phyloP scores from a whole-genome alignment of 1,140 invertebrate genomes.

The Physella acuta region DNA sequence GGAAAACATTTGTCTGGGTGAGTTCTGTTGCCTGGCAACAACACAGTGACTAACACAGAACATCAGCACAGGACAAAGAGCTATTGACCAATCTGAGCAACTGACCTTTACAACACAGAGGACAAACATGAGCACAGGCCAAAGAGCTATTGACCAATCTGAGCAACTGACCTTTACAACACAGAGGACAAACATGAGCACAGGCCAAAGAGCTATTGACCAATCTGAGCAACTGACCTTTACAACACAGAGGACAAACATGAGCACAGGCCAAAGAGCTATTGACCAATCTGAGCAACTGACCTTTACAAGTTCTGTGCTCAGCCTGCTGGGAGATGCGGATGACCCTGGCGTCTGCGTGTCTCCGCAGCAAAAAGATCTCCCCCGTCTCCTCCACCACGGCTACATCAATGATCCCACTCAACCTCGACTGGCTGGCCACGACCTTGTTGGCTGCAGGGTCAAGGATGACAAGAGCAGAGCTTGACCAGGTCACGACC shows the following conservation, averaged over 20 bases:
- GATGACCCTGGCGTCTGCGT: slow-evolving; percentile 44
- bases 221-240: background rate
- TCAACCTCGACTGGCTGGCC: slow-evolving; percentile 58
- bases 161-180: too few relatives aligned
- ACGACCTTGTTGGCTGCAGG: slow-evolving; percentile 65
- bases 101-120: too few relatives aligned
- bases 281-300: background rate
- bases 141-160: background rate
- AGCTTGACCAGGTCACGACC: slow-evolving; percentile 74
- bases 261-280: background rate
- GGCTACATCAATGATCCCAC: slow-evolving; percentile 65
- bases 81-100: background rate
- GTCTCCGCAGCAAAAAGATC: slow-evolving; percentile 72
- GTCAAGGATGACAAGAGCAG: slow-evolving; percentile 75
- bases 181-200: background rate
- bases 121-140: background rate
- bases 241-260: too few relatives aligned
- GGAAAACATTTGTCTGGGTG: too few relatives aligned
- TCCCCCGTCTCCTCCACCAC: slow-evolving; percentile 66
- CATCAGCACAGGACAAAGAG: background rate
- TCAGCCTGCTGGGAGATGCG: slow-evolving; percentile 42
- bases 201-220: background rate
- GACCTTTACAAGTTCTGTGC: background rate
- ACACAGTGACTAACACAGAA: background rate
- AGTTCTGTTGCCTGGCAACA: too few relatives aligned